These are phyloP conservation scores for Pinna nobilis DNA, from an alignment of 1,140 invertebrate species.

Conservation along the genomic window DNA sequence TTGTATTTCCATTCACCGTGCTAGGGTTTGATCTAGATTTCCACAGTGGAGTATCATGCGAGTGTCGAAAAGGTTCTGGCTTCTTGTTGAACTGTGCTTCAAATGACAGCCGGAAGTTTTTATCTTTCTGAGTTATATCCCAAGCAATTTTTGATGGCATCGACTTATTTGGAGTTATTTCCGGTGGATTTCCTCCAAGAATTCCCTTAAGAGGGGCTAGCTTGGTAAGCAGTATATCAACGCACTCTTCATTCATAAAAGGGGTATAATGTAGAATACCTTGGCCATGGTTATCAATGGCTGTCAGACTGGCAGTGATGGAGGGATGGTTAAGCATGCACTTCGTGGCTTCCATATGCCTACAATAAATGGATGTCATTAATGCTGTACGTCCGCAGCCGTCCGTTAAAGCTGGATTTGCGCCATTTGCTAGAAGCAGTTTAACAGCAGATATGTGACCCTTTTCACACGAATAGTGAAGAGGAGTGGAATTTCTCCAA, in stretches of 20 bases:
- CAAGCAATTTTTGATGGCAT: background rate
- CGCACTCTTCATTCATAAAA: conserved; percentile 13
- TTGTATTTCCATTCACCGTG: no score
- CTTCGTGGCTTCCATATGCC: conserved; percentile 7
- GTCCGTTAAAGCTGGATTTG: conserved; percentile 10
- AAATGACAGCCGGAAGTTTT: background rate
- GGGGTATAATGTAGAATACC: conserved; percentile 23
- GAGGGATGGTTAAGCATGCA: conserved; percentile 8
- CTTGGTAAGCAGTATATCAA: conserved; percentile 27
- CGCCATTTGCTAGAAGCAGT: conserved; percentile 15
- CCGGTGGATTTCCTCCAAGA: background rate
- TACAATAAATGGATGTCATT: conserved; percentile 16
- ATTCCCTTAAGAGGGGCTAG: background rate
- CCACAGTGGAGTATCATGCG: no score
- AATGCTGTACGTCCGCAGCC: conserved; percentile 28
- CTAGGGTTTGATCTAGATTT: no score
- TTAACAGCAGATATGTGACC: conserved; percentile 28
- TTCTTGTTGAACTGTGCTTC: background rate
- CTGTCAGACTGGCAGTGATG: conserved; percentile 5
- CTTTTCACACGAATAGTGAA: conserved; percentile 40
- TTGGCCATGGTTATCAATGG: conserved; percentile 18
- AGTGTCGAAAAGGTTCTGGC: background rate
- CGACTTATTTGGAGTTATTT: background rate
- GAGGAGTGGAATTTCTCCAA: conserved; percentile 38
- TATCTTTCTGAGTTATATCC: background rate